Base-by-base conservation (phyloP, 2,888 invertebrate species). In the Chromoteleia sp. region DNA sequence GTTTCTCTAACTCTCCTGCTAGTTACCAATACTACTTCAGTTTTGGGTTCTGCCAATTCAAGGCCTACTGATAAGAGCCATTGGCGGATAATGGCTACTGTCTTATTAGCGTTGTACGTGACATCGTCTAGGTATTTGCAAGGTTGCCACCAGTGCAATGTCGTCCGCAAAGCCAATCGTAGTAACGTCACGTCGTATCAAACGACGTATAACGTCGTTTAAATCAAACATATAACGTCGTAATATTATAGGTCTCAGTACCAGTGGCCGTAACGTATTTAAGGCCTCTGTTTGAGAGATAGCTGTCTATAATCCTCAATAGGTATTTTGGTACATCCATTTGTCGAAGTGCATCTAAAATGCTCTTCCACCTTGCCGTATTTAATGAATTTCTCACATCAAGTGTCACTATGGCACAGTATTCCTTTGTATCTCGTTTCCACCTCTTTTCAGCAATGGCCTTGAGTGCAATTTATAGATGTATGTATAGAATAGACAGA, bases 301-400 rank as follows among this genome's bases (percentile, higher is more conserved):
- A 70, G 12, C 17, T 14, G 1, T 15, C 12, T 0, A 70, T 19
- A 0, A 43, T 54, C n/a, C 25, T 8, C 2, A 19, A 6, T 2
- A 52, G 2, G 25, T 70, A 45, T 1, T 15, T 2, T 2, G 30
- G 59, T 6, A 59, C 10, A 3, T 21, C 17, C 30, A 61, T 10
- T 21, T 17, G 4, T 2, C 10, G 4, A 1, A 61, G 45, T n/a
- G 61, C 61, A 0, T 61, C 5, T 3, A 45, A n/a, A 6, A 61
- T 45, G 8, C 30, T 15, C 2, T 12, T 33, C 63, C 63, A 63
- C 0, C 17, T n/a, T 6, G 63, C 48, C 3, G 63, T 15, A 10
- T 65, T 65, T 21, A 50, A 65, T 8, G 63, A 50, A n/a, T 65
- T 65, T 7, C 10, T 50, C 10, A 65, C 50, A 17, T 65, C 63